A percentile compares a stretch with the other conserved stretches of the same genome.
Evolutionary conservation across 1,140 invertebrate genomes (phyloP).

Genomic region (Matsumurasca onukii): DNA sequence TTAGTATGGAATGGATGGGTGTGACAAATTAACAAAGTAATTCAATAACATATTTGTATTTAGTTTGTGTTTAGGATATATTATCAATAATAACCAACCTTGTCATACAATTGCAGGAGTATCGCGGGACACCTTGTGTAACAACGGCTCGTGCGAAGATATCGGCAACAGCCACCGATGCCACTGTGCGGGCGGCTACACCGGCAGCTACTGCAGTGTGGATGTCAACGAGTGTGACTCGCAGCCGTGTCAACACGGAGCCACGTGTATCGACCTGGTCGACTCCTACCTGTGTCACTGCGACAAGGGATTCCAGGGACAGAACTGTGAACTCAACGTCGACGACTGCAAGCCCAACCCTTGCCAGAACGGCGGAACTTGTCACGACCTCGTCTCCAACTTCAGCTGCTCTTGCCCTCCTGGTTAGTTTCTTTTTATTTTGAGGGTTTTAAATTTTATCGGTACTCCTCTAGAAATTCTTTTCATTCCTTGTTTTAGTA

Average conservation of each 20-base stretch:
- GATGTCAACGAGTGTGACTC: conserved; percentile 89
- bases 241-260: conserved; percentile 88
- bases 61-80: too few relatives aligned
- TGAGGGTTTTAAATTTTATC: too few relatives aligned
- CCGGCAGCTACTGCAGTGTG: conserved; percentile 86
- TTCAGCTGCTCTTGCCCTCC: conserved; percentile 92
- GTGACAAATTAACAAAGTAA: too few relatives aligned
- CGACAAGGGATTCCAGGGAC: conserved; percentile 86
- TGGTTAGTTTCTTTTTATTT: too few relatives aligned
- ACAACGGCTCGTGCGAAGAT: conserved; percentile 89
- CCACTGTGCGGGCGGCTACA: conserved; percentile 82
- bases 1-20: too few relatives aligned
- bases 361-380: conserved; percentile 90
- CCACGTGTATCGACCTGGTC: conserved; percentile 79
- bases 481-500: too few relatives aligned
- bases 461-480: too few relatives aligned
- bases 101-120: too few relatives aligned
- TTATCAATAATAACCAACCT: too few relatives aligned
- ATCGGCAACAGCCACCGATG: conserved; percentile 89
- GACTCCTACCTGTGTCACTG: conserved; percentile 86
- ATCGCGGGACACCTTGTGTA: conserved; percentile 73
- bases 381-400: conserved; percentile 83
- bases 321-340: conserved; percentile 91
- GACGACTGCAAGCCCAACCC: conserved; percentile 90
- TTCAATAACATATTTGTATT: too few relatives aligned